Conservation (phyloP, 2,888 invertebrate genomes). For the Phlogophora meticulosa region DNA sequence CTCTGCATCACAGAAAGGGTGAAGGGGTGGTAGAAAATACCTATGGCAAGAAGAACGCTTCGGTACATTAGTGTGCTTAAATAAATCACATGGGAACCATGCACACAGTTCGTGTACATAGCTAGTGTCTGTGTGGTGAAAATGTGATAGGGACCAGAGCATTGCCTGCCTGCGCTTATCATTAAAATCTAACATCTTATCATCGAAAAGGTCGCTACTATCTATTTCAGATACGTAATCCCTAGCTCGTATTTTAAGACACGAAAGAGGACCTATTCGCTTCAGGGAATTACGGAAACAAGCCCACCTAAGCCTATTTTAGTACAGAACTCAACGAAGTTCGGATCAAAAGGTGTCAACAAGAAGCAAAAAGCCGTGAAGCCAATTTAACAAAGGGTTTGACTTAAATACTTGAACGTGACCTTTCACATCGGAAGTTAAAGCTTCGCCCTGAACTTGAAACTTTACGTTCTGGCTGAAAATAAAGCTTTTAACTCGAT, state of each 20-base stretch:
- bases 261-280: conserved; percentile 14
- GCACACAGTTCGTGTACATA: no score
- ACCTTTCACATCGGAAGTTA: conserved; percentile 40
- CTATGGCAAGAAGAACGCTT: no score
- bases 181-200: no score
- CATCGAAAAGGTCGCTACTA: no score
- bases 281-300: background rate
- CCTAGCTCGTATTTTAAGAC: background rate
- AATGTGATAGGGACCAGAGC: no score
- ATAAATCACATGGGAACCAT: no score
- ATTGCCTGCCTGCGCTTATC: no score
- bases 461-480: conserved; percentile 30
- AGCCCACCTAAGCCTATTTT: conserved; percentile 18
- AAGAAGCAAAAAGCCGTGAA: conserved; percentile 15
- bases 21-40: no score
- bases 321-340: conserved; percentile 7
- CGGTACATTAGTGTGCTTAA: no score
- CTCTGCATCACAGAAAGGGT: no score
- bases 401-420: conserved; percentile 47
- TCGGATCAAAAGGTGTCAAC: conserved; percentile 42
- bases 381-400: conserved; percentile 55
- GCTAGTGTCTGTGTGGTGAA: no score
- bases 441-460: conserved; percentile 20
- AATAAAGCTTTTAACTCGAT: conserved; percentile 24
- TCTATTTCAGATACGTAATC: conserved; percentile 13